phyloP scores from a whole-genome alignment of 2,113 vertebrate species.

The Saimiri boliviensis region DNA sequence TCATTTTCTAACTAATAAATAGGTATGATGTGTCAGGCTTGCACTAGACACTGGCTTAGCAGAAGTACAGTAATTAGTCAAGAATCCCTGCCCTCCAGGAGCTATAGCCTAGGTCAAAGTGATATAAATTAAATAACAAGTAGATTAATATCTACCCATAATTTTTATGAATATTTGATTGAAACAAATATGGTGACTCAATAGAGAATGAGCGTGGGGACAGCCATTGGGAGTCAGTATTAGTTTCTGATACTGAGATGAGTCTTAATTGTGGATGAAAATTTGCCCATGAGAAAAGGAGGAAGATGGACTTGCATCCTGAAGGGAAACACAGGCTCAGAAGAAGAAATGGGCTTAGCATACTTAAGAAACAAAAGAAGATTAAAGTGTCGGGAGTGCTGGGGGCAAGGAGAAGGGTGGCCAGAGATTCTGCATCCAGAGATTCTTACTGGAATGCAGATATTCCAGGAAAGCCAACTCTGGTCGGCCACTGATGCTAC shows the following conservation, averaged over 20 bases:
- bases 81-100: not conserved
- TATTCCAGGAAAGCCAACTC: not conserved
- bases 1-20: not conserved
- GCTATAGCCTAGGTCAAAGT: not conserved
- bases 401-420: not conserved
- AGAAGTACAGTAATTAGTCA: not conserved
- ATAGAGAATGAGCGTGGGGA: not conserved
- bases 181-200: not conserved
- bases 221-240: not conserved
- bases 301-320: not conserved
- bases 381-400: not conserved
- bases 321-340: not conserved
- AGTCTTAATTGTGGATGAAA: not conserved
- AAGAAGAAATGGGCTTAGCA: not conserved
- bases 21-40: not conserved
- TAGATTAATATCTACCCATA: not conserved
- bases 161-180: not conserved
- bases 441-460: not conserved
- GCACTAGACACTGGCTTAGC: not conserved
- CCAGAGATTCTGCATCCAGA: not conserved
- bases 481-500: rapidly evolving
- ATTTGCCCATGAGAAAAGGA: not conserved
- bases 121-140: not conserved
- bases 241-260: not conserved
- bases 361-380: not conserved